Evolutionary conservation across 2,888 invertebrate genomes (phyloP), one percentile per base, ranked within the genome.

Genomic region (Cephus sareptanus): DNA sequence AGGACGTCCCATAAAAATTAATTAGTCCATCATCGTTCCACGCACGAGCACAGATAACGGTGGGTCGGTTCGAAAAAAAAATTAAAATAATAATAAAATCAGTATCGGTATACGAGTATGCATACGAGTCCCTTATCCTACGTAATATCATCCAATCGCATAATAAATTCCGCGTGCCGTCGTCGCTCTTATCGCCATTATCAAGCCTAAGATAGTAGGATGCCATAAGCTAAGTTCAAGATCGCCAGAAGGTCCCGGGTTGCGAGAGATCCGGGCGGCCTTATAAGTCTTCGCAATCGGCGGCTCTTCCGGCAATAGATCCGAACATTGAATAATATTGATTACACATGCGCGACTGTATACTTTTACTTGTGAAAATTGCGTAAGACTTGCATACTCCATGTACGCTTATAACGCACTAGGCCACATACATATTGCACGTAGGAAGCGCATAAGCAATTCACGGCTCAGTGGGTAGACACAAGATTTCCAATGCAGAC

Each of bases 331-430:
- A 74, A 73, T 74, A 79, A 80, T 76, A 75, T 79, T n/a, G n/a
- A 30, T 76, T 78, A 77, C 73, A 74, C 78, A 79, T 81, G 75
- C 76, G 1, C 23, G 56, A 56, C 23, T 56, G 56, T 56, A 56
- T 56, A 56, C 56, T 56, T 56, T 56, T 56, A 56, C 9, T 56
- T 56, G 23, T 1, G 23, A 79, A 70, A 83, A 81, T 84, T 83
- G 80, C 79, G 79, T 79, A 81, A 84, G 78, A 77, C 75, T 23
- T 56, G 23, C 56, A 23, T 9, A 56, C 56, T 56, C 2, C 9
- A 9, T 56, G 23, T 9, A 23, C 23, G 56, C 56, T 6, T 56
- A 9, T 23, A 56, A 56, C 23, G 56, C 23, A 56, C 56, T 9
- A 56, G 15, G 23, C 23, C 9, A 23, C 9, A 9, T 23, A 23